A percentile compares a stretch with the other conserved stretches of the same genome.
Evolutionary conservation across 1,140 invertebrate genomes (phyloP).

Genomic region (Lasaia peninsularis): DNA sequence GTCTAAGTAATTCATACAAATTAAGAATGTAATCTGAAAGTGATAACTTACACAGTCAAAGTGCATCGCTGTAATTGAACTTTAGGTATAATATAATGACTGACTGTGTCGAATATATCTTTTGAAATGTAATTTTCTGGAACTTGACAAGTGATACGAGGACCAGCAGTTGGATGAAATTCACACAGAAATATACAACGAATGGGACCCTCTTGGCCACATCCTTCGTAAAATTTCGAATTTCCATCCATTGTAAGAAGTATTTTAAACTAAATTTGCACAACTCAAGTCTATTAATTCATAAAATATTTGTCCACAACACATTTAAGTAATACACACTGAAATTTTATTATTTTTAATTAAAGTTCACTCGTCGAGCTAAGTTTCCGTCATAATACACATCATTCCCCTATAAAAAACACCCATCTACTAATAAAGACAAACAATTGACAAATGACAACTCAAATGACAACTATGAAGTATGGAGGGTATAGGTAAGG

Average conservation of each 20-base stretch:
- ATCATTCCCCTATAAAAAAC: not conserved
- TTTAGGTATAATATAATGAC: constrained; percentile 96
- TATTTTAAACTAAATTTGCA: not conserved
- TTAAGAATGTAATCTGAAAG: not conserved
- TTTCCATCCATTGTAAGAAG: constrained; percentile 59
- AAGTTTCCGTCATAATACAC: not conserved
- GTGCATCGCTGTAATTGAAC: constrained; percentile 91
- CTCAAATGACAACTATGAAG: too few species aligned
- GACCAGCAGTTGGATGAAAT: constrained; percentile 89
- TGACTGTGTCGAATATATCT: constrained; percentile 93
- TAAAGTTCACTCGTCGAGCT: not conserved
- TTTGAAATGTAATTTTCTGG: constrained; percentile 91
- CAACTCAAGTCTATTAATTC: not conserved
- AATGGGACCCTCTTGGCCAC: constrained; percentile 83
- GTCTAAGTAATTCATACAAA: too few species aligned
- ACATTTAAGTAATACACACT: not conserved
- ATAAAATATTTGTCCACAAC: not conserved
- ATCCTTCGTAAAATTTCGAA: constrained; percentile 75
- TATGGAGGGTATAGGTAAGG: too few species aligned
- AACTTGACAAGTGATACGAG: constrained; percentile 90
- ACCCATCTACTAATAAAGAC: constrained; percentile 6
- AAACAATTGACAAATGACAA: constrained; percentile 19
- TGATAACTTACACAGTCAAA: constrained; percentile 88
- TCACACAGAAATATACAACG: constrained; percentile 90
- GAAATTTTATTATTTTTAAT: not conserved